Percentiles rank a stretch among this genome's conserved stretches.
These are phyloP conservation scores for Alces alces DNA, from an alignment of 2,113 vertebrate species.

Conservation along the genomic window DNA sequence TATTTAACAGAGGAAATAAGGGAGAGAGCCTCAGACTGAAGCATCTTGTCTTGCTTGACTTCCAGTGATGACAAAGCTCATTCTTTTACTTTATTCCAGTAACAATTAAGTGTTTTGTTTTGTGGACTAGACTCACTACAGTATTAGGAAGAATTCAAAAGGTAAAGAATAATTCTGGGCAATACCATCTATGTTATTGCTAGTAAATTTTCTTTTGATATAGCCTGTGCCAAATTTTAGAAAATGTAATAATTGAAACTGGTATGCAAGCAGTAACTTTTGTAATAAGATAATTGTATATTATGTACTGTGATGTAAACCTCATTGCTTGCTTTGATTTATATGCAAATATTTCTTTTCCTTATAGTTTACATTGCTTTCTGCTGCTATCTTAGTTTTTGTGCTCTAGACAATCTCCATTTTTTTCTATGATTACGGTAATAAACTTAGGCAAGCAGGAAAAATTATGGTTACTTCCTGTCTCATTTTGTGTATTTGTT, in stretches of 20 bases:
- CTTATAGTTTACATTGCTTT: slow-evolving; percentile 37
- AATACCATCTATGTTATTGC: neutral
- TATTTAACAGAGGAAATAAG: slow-evolving; percentile 8
- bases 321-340: slow-evolving; percentile 67
- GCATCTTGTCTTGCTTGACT: neutral
- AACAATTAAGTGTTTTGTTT: slow-evolving; percentile 24
- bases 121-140: neutral
- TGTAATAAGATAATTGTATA: slow-evolving; percentile 66
- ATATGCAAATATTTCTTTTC: slow-evolving; percentile 61
- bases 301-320: slow-evolving; percentile 56
- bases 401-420: slow-evolving; percentile 25
- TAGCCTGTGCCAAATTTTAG: slow-evolving; percentile 38
- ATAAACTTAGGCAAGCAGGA: slow-evolving; percentile 58
- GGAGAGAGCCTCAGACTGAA: neutral
- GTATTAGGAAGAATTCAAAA: slow-evolving; percentile 16
- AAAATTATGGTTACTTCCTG: slow-evolving; percentile 52
- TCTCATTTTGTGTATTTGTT: slow-evolving; percentile 66
- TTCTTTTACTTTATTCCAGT: neutral
- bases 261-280: slow-evolving; percentile 52
- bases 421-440: slow-evolving; percentile 45
- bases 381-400: slow-evolving; percentile 57
- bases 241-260: slow-evolving; percentile 55
- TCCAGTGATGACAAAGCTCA: neutral
- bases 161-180: slow-evolving; percentile 5
- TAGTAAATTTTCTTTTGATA: slow-evolving; percentile 63